A percentile compares a stretch with the other conserved stretches of the same genome.
These are phyloP conservation scores for Etheostoma nigrum DNA, from an alignment of 2,797 vertebrate genomes.

Conservation along the genomic window DNA sequence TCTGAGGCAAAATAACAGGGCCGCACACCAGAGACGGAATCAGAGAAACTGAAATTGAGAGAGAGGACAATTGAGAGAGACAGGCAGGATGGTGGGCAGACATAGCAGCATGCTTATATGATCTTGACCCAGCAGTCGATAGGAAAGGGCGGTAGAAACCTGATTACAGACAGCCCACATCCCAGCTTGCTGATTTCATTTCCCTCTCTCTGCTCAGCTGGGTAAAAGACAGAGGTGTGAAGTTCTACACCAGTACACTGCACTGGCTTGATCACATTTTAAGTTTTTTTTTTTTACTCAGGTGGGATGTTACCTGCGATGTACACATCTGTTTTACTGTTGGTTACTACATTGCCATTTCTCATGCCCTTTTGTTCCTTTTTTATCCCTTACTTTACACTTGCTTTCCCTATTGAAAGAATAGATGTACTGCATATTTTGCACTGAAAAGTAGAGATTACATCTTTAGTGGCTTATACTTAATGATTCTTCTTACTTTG, in stretches of 20 bases:
- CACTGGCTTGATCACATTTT: constrained; percentile 50
- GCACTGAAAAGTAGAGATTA: neutral
- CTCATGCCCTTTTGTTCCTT: neutral
- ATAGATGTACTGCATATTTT: neutral
- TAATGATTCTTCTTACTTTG: constrained; percentile 12
- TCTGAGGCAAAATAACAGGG: constrained; percentile 28
- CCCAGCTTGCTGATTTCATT: constrained; percentile 78
- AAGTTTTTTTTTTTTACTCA: constrained; percentile 26
- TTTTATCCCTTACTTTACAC: neutral
- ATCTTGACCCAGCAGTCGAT: constrained; percentile 80
- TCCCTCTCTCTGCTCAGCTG: constrained; percentile 59
- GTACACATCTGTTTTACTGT: constrained; percentile 34
- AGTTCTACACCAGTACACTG: constrained; percentile 59
- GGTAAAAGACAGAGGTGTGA: constrained; percentile 70
- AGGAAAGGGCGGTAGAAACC: constrained; percentile 71
- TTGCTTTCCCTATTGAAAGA: neutral
- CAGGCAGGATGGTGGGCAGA: constrained; percentile 70
- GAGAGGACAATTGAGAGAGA: constrained; percentile 36
- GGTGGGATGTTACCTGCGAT: constrained; percentile 41
- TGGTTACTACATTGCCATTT: constrained; percentile 9
- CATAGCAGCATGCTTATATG: constrained; percentile 69
- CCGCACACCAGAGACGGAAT: constrained; percentile 16
- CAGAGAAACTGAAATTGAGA: constrained; percentile 35
- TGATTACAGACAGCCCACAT: constrained; percentile 81
- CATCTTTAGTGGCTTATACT: neutral